Evolutionary conservation across 2,113 vertebrate species (phyloP), one percentile per base, ranked within the genome.

Genomic region (Aegithalos caudatus): DNA sequence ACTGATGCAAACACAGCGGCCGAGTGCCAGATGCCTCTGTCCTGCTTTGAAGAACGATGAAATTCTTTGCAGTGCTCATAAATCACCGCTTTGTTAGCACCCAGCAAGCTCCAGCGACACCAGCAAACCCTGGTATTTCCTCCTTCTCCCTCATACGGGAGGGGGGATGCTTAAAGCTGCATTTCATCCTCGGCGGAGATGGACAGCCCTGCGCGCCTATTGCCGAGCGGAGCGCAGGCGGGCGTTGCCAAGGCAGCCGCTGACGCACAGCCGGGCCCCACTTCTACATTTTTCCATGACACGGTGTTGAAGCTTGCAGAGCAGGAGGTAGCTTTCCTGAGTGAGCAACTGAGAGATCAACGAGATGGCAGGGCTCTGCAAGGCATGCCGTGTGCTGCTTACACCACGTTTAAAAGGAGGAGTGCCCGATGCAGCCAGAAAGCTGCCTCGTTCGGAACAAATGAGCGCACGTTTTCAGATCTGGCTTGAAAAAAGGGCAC

Each of bases 241-340:
- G 86, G 37, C 78, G 97, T 97, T 97, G 96, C 96, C 65, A 96
- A 74, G 96, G 51, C 92, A 93, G 90, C 79, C 15, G 35, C 94
- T 97, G 97, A 97, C 95, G 95, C 95, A 93, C 90, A 86, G 65
- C 48, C 10, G 16, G 92, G 90, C 74, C 90, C 76, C 66, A 53
- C 94, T 96, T 97, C 92, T 80, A 91, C 71, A 95, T 97, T 97
- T 97, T 97, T 97, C 97, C 97, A 97, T 97, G 69, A 97, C 96
- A 97, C 5, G 60, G 77, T 69, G 79, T 24, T 31, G 80, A 87
- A 93, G 91, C 70, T 65, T 82, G 90, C 84, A 88, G 95, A 90
- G 80, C 93, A 88, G 92, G 84, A 96, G 95, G 93, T 31, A 33
- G 81, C 78, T 66, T 89, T 96, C 92, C 88, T 69, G 72, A 81